phyloP scores from a whole-genome alignment of 2,888 invertebrate genomes.

The Cistogaster globosa region DNA sequence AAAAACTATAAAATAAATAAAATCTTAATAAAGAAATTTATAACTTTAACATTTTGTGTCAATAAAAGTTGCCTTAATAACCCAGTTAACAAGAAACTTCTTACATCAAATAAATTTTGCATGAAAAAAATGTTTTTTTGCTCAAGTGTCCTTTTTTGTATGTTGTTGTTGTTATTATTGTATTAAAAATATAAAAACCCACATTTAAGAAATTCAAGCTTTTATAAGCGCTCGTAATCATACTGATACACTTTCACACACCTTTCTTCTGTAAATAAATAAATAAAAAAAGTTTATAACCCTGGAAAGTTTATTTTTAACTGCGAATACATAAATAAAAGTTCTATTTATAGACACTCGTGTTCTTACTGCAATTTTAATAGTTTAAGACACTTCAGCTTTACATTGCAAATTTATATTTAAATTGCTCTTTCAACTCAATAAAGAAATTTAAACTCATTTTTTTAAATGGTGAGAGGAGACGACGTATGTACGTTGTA shows the following conservation, averaged over 20 bases:
- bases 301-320: slow-evolving; percentile 63
- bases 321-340: slow-evolving; percentile 7
- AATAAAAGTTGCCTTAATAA: slow-evolving; percentile 12
- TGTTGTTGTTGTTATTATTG: neutral
- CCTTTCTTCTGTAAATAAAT: neutral
- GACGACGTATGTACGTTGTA: neutral
- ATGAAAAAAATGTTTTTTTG: slow-evolving; percentile 9
- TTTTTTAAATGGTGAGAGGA: neutral
- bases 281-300: slow-evolving; percentile 13
- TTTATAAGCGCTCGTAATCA: neutral
- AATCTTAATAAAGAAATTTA: too few relatives aligned
- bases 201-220: neutral
- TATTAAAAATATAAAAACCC: neutral
- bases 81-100: slow-evolving; percentile 37
- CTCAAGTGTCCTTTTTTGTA: neutral
- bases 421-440: neutral
- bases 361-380: slow-evolving; percentile 24
- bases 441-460: neutral
- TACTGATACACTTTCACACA: slow-evolving; percentile 6
- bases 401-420: slow-evolving; percentile 5
- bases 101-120: neutral
- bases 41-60: neutral
- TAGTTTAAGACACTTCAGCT: slow-evolving; percentile 46
- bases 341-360: slow-evolving; percentile 56
- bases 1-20: too few relatives aligned